phyloP scores from a whole-genome alignment of 2,888 invertebrate species.

The Epinotia demarniana region DNA sequence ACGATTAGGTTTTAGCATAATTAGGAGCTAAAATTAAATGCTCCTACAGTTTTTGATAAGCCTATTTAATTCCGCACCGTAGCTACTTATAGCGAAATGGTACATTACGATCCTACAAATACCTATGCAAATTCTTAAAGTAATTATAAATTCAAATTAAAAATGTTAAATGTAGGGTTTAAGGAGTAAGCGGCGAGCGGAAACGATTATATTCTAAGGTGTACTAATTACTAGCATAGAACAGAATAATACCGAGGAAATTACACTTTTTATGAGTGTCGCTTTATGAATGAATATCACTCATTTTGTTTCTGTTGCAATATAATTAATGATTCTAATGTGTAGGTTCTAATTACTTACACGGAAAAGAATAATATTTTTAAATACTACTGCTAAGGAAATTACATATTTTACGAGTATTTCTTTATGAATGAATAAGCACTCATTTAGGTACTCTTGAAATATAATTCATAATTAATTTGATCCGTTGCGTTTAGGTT shows the following conservation, averaged over 20 bases:
- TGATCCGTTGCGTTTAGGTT: too few relatives aligned
- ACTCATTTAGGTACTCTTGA: too few relatives aligned
- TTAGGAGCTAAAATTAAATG: constrained; percentile 42
- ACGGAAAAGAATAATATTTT: too few relatives aligned
- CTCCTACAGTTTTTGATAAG: constrained; percentile 43
- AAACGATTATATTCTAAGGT: neutral
- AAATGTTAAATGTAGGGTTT: constrained; percentile 48
- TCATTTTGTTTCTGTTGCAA: too few relatives aligned
- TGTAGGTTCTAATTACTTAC: too few relatives aligned
- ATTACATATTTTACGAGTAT: neutral
- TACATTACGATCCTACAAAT: constrained; percentile 58
- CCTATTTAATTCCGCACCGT: constrained; percentile 17
- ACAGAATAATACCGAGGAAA: too few relatives aligned
- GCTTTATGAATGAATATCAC: too few relatives aligned
- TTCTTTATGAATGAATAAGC: neutral
- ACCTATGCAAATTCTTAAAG: constrained; percentile 64
- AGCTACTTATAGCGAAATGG: constrained; percentile 48
- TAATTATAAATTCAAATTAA: constrained; percentile 69
- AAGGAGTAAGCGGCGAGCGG: constrained; percentile 37
- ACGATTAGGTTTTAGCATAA: constrained; percentile 35
- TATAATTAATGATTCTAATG: too few relatives aligned
- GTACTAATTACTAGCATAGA: too few relatives aligned
- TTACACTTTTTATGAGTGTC: too few relatives aligned
- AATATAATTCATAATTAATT: too few relatives aligned
- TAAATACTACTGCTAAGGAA: neutral